Percentiles rank a stretch among this genome's conserved stretches.
Conservation (phyloP, 2,113 vertebrate genomes). For the Odobenus rosmarus region DNA sequence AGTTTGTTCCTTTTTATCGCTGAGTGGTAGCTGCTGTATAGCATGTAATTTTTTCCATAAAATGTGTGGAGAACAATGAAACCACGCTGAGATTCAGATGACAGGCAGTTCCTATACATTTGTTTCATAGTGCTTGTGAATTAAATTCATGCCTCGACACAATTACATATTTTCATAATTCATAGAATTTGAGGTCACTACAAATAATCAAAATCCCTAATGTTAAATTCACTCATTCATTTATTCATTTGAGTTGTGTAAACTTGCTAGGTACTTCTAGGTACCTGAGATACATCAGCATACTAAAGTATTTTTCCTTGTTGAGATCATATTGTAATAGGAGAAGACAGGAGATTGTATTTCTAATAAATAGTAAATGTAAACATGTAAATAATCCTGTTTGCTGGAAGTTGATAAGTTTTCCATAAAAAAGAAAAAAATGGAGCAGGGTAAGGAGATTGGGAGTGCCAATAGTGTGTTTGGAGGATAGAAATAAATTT, state of each 20-base stretch:
- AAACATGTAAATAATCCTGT: neutral
- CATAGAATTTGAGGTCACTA: neutral
- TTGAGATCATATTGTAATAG: neutral
- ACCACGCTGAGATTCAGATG: neutral
- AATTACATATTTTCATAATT: neutral
- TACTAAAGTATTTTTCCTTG: neutral
- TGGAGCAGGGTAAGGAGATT: neutral
- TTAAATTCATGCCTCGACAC: neutral
- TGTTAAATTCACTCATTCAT: neutral
- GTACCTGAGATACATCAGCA: neutral
- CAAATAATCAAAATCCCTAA: neutral
- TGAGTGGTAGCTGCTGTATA: neutral
- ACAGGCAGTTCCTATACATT: neutral
- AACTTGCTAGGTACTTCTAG: neutral
- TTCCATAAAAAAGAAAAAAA: neutral
- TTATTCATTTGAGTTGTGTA: neutral
- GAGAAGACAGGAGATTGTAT: neutral
- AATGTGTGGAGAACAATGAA: neutral
- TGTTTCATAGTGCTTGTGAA: neutral
- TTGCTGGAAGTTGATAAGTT: neutral
- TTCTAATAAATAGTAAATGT: neutral
- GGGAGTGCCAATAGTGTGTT: neutral
- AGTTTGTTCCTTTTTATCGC: neutral
- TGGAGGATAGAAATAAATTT: neutral
- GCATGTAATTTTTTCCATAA: neutral